phyloP scores from a whole-genome alignment of 1,140 invertebrate genomes.

The Drosophila fuyamai region DNA sequence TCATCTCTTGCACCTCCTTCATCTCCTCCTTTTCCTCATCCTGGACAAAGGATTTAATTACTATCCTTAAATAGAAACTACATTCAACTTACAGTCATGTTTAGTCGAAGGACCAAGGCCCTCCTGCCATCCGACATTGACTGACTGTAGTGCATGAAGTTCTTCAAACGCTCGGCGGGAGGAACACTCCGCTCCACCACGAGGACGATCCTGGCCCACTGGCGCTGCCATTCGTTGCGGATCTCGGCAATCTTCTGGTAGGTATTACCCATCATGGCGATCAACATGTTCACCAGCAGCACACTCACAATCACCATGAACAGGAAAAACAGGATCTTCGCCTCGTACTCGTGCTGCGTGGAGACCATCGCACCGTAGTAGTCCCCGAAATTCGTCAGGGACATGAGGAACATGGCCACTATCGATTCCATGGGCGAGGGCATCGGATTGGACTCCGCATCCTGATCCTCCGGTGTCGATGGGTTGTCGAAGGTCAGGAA shows the following conservation, averaged over 20 bases:
- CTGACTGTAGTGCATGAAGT: constrained; percentile 96
- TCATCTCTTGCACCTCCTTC: constrained; percentile 96
- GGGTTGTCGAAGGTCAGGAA: constrained; percentile 94
- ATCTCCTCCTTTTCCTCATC: constrained; percentile 96
- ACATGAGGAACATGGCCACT: constrained; percentile 99
- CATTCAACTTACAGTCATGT: constrained; percentile 89
- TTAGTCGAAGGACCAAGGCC: constrained; percentile 93
- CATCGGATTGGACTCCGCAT: constrained; percentile 92
- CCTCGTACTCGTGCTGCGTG: constrained; percentile 94
- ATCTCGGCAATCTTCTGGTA: constrained; percentile 99
- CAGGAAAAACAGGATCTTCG: constrained; percentile 96
- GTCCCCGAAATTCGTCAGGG: constrained; percentile 97
- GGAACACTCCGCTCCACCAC: constrained; percentile 98
- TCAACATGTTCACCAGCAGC: constrained; percentile 98
- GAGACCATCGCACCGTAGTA: constrained; percentile 95
- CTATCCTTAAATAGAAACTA: background rate
- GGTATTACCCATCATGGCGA: constrained; percentile 99
- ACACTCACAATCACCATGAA: constrained; percentile 99
- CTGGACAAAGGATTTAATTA: constrained; percentile 84
- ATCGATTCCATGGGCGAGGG: constrained; percentile 96
- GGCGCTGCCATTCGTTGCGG: constrained; percentile 98
- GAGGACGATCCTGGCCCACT: constrained; percentile 99
- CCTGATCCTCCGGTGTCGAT: constrained; percentile 88
- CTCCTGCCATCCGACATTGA: constrained; percentile 96
- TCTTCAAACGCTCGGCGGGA: constrained; percentile 92